Conservation (phyloP, 2,113 vertebrate species). For the Elephas maximus region DNA sequence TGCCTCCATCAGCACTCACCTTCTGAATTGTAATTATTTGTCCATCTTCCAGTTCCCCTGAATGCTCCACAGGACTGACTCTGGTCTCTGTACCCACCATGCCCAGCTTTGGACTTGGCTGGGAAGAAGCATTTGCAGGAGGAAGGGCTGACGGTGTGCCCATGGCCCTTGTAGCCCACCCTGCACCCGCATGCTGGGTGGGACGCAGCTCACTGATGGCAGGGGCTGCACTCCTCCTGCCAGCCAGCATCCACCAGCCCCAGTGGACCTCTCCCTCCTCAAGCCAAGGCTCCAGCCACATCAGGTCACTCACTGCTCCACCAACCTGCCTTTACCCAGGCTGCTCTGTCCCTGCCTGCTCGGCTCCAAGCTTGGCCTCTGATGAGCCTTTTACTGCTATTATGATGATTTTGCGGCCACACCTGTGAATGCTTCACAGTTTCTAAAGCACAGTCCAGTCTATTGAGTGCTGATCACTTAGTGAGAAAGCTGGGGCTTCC, state of each 20-base stretch:
- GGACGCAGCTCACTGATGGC: neutral
- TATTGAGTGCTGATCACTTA: neutral
- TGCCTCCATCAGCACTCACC: neutral
- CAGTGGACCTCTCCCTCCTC: neutral
- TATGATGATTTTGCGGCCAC: neutral
- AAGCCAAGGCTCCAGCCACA: neutral
- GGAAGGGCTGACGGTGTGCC: neutral
- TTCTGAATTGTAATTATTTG: neutral
- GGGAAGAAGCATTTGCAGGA: neutral
- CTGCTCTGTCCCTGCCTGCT: neutral
- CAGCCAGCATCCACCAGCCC: neutral
- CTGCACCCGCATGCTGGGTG: neutral
- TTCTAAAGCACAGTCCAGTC: neutral
- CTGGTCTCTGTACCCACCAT: neutral
- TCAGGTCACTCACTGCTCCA: fast-evolving
- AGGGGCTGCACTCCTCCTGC: neutral
- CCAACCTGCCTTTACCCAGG: neutral
- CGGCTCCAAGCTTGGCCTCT: neutral
- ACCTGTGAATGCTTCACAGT: neutral
- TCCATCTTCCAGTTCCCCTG: neutral
- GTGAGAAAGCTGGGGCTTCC: neutral
- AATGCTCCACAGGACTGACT: neutral
- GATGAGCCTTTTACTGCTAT: neutral
- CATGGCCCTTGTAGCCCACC: neutral
- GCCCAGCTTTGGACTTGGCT: neutral